These are phyloP conservation scores for Oikopleura dioica DNA, from an alignment of 23 tunicate genomes.

Conservation along the genomic window DNA sequence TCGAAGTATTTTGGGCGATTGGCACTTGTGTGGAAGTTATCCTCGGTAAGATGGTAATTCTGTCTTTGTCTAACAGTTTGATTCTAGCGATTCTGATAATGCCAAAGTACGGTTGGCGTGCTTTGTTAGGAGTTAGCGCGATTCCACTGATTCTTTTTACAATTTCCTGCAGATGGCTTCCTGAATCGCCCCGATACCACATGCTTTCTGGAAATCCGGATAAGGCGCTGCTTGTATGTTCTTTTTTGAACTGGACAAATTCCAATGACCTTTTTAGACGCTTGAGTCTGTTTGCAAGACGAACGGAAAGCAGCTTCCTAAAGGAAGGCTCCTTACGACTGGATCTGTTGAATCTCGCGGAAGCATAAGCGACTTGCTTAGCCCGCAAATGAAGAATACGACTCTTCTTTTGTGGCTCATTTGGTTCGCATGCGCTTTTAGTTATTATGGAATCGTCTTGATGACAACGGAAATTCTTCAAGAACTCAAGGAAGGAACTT, in stretches of 20 bases:
- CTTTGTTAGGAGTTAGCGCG: constrained; percentile 54
- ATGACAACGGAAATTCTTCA: constrained; percentile 93
- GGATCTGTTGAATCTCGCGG: not conserved
- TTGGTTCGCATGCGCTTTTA: constrained; percentile 89
- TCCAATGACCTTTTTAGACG: too few species aligned
- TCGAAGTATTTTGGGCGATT: constrained; percentile 91
- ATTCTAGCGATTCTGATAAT: not conserved
- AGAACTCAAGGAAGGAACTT: constrained; percentile 13
- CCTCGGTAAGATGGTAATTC: constrained; percentile 50
- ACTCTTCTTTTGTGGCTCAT: constrained; percentile 73
- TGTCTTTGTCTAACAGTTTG: constrained; percentile 1
- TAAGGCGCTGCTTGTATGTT: constrained; percentile 28
- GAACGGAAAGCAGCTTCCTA: not conserved
- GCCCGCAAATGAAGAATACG: not conserved
- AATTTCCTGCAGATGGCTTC: constrained; percentile 72
- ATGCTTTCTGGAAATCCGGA: constrained; percentile 74
- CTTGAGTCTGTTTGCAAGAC: not conserved
- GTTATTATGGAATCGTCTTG: constrained; percentile 80
- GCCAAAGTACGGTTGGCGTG: constrained; percentile 36
- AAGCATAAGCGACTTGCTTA: not conserved
- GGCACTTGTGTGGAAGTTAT: constrained; percentile 79
- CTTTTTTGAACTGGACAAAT: too few species aligned
- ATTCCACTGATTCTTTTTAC: constrained; percentile 60
- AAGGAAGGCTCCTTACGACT: not conserved
- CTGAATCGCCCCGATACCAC: constrained; percentile 84